Evolutionary conservation across 37 sponge, comb jelly and placozoan species (phyloP), one percentile per base, ranked within the genome.

Genomic region (Mnemiopsis leidyi): DNA sequence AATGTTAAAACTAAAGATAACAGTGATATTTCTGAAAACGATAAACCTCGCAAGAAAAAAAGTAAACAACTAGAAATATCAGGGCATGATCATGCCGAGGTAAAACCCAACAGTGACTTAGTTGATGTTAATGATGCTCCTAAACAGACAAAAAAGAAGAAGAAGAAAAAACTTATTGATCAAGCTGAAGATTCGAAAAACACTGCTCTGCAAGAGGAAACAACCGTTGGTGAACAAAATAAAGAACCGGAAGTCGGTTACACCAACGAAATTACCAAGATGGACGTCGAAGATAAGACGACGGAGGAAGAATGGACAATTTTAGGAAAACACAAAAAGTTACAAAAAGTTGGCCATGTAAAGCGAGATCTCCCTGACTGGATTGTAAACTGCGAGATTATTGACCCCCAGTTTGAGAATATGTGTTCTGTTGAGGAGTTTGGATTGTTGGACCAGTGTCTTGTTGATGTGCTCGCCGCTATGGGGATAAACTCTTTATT

Each of bases 321-420:
- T 18, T 29, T 79, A 7, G 82, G 82, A 23, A 34, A 21, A 34
- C 35, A 79, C 37, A 79, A 79, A 23, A 31, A 16, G 2, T 9
- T 36, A 29, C 23, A 31, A 23, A 79, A 34, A 79, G 30, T 7
- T 0, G 36, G 7, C 7, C 30, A 23, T 7, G 82, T 79, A 9
- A 79, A 79, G 21, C 35, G 82, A 2, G 82, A 79, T 79, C 82
- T 79, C 2, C 82, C 82, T 16, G 82, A 79, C 32, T 79, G 82
- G 82, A 79, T 79, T 36, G 82, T 34, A 7, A 34, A 79, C 3
- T 16, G 82, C 32, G 37, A 79, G 35, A 34, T 79, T 36, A 31
- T 79, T 1, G 82, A 79, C 82, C 33, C 82, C 0, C 36, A 79
- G 23, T 79, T 79, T 28, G 36, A 29, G 3, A 79, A 34, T 16